These are phyloP conservation scores for Cirrhinus molitorella DNA, from an alignment of 2,797 vertebrate species.

Conservation along the genomic window DNA sequence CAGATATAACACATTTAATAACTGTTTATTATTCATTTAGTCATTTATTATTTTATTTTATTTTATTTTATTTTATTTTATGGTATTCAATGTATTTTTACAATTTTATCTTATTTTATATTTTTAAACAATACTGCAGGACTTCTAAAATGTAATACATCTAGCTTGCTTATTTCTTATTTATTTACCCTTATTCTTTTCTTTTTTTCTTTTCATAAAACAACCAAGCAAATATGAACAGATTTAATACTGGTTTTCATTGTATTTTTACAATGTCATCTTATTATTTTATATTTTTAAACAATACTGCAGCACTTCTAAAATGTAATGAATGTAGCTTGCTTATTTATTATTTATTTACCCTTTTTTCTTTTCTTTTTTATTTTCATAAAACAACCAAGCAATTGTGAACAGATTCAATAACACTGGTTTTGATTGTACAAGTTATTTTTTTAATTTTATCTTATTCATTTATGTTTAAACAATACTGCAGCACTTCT, in stretches of 20 bases:
- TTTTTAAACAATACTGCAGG: background rate
- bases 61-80: too few species aligned
- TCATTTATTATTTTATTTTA: too few species aligned
- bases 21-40: too few species aligned
- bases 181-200: too few species aligned
- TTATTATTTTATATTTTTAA: background rate
- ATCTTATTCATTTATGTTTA: background rate
- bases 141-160: background rate
- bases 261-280: background rate
- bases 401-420: too few species aligned
- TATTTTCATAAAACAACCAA: background rate
- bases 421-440: too few species aligned
- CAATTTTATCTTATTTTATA: too few species aligned
- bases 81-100: too few species aligned
- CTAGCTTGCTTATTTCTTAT: background rate
- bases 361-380: too few species aligned
- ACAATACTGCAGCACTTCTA: background rate
- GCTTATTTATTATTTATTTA: background rate
- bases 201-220: too few species aligned
- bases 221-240: background rate
- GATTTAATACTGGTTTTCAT: background rate
- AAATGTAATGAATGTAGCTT: background rate
- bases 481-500: too few species aligned
- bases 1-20: too few species aligned
- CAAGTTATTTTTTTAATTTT: background rate